Evolutionary conservation across 1,140 invertebrate genomes (phyloP), one percentile per base, ranked within the genome.

Genomic region (Ephestia elutella): DNA sequence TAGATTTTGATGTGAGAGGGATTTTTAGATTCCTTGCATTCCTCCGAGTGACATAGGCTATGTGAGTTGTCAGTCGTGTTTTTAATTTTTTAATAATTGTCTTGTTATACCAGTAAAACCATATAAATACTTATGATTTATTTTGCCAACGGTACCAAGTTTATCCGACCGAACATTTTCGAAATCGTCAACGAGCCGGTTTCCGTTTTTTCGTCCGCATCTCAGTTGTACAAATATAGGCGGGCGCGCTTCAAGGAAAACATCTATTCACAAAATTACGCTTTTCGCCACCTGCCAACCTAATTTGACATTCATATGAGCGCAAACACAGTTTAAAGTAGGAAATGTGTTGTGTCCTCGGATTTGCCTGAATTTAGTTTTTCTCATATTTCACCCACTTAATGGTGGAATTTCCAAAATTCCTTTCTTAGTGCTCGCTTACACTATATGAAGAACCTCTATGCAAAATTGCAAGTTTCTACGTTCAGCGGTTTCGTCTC

Each of bases 91-190:
- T n/a, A n/a, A n/a, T n/a, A n/a, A n/a, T n/a, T n/a, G n/a, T n/a
- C n/a, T n/a, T n/a, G n/a, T n/a, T n/a, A n/a, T n/a, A 13, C 15
- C 38, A 2, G 38, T 44, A n/a, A 15, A 10, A 15, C 1, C 13
- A 35, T 44, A 15, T 15, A 15, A 4, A 8, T 50, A 20, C 15
- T 50, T 50, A n/a, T n/a, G n/a, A n/a, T n/a, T n/a, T n/a, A 21
- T 10, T 13, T 49, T 72, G 54, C 67, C 13, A 48, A 59, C 71
- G 21, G 51, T 78, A 73, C 70, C 19, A 54, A 59, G 66, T 68
- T 70, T 78, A 80, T 81, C 75, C 79, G 71, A 75, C 73, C 69
- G 78, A 75, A 82, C 74, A 83, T 83, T 83, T 83, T 80, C 70
- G 78, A 82, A 83, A 81, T 82, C 73, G 77, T 73, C 78, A 62